Percentiles rank a stretch among this genome's conserved stretches.
These are phyloP conservation scores for Athrips mouffetella DNA, from an alignment of 2,888 invertebrate species.

Conservation along the genomic window DNA sequence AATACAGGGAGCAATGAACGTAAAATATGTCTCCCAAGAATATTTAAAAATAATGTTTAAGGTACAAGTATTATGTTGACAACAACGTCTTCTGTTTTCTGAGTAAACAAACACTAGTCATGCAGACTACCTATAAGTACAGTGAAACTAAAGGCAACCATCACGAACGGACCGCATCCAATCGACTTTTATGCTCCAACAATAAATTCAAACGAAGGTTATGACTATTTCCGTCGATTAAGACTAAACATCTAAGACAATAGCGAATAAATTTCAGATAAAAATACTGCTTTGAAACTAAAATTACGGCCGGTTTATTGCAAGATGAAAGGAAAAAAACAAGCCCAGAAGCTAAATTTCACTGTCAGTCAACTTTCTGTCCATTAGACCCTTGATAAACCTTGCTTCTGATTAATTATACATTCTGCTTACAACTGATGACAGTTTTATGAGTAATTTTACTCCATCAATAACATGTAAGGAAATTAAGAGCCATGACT, in stretches of 20 bases:
- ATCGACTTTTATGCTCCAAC: neutral
- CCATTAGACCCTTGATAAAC: neutral
- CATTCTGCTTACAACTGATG: conserved; percentile 1
- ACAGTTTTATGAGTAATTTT: neutral
- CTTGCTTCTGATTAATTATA: conserved; percentile 5
- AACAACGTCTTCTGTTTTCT: too few species aligned
- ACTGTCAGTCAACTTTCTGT: conserved; percentile 1
- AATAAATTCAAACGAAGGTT: neutral
- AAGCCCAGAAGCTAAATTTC: neutral
- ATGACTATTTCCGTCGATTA: conserved; percentile 1
- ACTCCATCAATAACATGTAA: neutral
- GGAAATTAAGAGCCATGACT: conserved; percentile 16
- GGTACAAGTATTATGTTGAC: too few species aligned
- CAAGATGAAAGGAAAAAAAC: neutral
- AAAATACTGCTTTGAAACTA: neutral
- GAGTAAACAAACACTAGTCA: too few species aligned
- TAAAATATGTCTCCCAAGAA: too few species aligned
- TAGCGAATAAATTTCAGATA: conserved; percentile 5
- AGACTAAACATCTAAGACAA: conserved; percentile 1
- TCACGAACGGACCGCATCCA: neutral
- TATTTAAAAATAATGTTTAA: too few species aligned
- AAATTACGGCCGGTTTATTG: neutral
- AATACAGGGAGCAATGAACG: conserved; percentile 12
- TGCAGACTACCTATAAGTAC: too few species aligned
- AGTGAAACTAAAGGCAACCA: too few species aligned